Percentiles rank a stretch among this genome's conserved stretches.
Evolutionary conservation across 2,888 invertebrate genomes (phyloP).

Genomic region (Hartigia nigra): DNA sequence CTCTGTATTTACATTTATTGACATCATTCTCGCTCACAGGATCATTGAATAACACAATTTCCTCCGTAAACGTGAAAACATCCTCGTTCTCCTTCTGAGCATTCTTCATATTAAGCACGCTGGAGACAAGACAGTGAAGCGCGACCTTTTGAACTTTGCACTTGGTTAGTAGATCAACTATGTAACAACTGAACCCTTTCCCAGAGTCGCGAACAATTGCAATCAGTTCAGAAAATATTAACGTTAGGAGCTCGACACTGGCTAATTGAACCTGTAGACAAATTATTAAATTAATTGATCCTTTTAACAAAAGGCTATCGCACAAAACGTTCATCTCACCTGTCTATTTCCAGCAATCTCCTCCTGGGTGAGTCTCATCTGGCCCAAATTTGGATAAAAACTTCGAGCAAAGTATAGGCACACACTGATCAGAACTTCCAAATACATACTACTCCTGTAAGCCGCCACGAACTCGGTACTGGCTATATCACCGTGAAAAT

Average conservation of each 20-base stretch:
- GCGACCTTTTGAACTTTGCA: conserved; percentile 88
- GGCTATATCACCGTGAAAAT: conserved; percentile 73
- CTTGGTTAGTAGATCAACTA: conserved; percentile 78
- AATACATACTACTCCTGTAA: conserved; percentile 82
- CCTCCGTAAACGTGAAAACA: conserved; percentile 77
- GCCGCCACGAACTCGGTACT: conserved; percentile 75
- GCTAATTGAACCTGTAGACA: conserved; percentile 75
- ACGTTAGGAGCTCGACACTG: conserved; percentile 78
- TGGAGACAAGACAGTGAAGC: conserved; percentile 82
- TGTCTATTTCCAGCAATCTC: conserved; percentile 80
- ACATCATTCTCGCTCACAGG: conserved; percentile 65
- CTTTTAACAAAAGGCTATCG: neutral
- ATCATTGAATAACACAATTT: conserved; percentile 80
- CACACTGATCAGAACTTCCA: conserved; percentile 81
- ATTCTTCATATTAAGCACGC: conserved; percentile 73
- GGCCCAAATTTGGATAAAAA: conserved; percentile 79
- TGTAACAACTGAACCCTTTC: conserved; percentile 80
- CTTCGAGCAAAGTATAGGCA: conserved; percentile 85
- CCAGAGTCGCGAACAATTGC: conserved; percentile 81
- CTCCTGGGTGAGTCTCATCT: conserved; percentile 73
- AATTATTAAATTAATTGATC: conserved; percentile 11
- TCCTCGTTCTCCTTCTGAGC: conserved; percentile 65
- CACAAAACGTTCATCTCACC: conserved; percentile 39
- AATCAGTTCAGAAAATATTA: conserved; percentile 79
- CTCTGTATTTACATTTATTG: conserved; percentile 70